Base-by-base conservation (phyloP, 2,113 vertebrate species). In the Ascaphus truei region DNA sequence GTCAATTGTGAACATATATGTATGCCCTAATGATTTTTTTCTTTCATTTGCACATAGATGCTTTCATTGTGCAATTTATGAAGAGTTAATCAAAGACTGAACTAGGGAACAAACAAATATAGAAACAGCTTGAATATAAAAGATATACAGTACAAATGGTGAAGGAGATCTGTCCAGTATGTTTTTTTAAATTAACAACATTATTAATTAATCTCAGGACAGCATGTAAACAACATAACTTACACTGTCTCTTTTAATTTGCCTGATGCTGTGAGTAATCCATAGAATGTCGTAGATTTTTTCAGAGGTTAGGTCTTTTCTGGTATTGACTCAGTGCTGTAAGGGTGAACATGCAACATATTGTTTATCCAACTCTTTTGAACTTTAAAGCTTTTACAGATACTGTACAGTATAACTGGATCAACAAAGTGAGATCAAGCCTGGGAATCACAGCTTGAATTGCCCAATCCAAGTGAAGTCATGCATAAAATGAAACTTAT, bases 361-460 rank as follows among this genome's bases (percentile, higher is more conserved):
- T 76, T 81, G 78, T 79, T 85, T 77, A 79, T 79, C 77, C 76
- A 78, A 72, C 76, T 84, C 64, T 68, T 80, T 89, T 88, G 84
- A 89, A 88, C 84, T 84, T 86, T 80, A 88, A 88, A 83, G 74
- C 51, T 81, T 76, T 90, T 80, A 75, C 68, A 62, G 71, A 72
- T 75, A n/a, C n/a, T n/a, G n/a, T n/a, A n/a, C n/a, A n/a, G n/a
- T n/a, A 84, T 85, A 86, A 81, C 76, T 78, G 64, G 61, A 76
- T 82, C 84, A 85, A 79, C 77, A 77, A 71, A 79, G 68, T 78
- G 72, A 87, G 78, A 85, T 81, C 79, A 87, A 75, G 84, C 79
- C 83, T 86, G 80, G 81, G 83, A 88, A 87, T 84, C 82, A 83
- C 80, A 88, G 83, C 81, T 88, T 86, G 86, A 89, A 84, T 86